Conservation (phyloP, 30 jellyfish, hydroid and myxozoan species). For the Hydractinia echinata region DNA sequence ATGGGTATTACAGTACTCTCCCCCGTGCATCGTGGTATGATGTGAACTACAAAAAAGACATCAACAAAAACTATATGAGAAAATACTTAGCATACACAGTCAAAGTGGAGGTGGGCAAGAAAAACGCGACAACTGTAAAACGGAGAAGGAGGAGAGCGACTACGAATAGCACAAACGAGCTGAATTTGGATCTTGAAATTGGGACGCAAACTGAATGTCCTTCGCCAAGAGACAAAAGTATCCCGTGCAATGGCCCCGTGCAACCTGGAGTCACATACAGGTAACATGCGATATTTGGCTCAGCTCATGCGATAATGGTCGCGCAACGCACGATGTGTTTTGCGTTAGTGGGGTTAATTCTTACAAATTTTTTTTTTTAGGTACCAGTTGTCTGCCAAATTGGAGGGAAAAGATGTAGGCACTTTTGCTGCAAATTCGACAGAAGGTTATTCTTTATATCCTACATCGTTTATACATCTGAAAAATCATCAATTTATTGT, state of each 20-base stretch:
- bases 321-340: background rate
- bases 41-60: slow-evolving; percentile 21
- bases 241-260: slow-evolving; percentile 51
- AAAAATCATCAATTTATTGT: background rate
- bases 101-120: background rate
- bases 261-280: slow-evolving; percentile 16
- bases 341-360: background rate
- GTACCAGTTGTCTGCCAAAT: slow-evolving; percentile 2
- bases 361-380: background rate
- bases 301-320: background rate
- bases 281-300: background rate
- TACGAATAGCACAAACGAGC: background rate
- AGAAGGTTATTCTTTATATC: background rate
- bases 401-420: background rate
- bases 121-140: background rate
- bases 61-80: slow-evolving; percentile 33
- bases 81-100: slow-evolving; percentile 37
- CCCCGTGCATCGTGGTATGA: slow-evolving; percentile 49
- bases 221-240: slow-evolving; percentile 22
- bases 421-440: background rate
- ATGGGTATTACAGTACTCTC: slow-evolving; percentile 27
- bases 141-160: slow-evolving; percentile 27
- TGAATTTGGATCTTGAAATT: background rate
- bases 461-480: background rate
- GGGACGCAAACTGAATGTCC: slow-evolving; percentile 42